A percentile compares a stretch with the other conserved stretches of the same genome.
These are phyloP conservation scores for Euclidia mi DNA, from an alignment of 2,888 invertebrate genomes.

Conservation along the genomic window DNA sequence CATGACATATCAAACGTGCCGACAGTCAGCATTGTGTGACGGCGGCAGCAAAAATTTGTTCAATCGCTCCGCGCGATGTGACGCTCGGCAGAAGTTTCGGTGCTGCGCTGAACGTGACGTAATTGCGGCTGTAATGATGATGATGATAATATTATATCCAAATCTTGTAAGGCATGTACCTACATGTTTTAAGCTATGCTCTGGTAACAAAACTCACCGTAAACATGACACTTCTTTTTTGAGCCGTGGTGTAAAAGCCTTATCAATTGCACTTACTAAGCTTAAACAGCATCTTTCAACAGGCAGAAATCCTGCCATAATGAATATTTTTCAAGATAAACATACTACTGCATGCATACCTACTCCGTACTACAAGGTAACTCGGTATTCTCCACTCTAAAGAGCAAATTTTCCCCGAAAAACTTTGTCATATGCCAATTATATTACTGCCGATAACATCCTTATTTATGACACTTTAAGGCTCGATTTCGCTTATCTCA, in stretches of 20 bases:
- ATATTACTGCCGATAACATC: slow-evolving; percentile 30
- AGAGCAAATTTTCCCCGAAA: slow-evolving; percentile 46
- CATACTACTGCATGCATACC: slow-evolving; percentile 34
- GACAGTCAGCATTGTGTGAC: too few relatives aligned
- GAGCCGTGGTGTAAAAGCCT: background rate
- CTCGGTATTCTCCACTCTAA: slow-evolving; percentile 32
- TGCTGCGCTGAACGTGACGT: too few relatives aligned
- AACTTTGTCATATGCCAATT: slow-evolving; percentile 46
- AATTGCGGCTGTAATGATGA: too few relatives aligned
- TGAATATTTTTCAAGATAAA: slow-evolving; percentile 38
- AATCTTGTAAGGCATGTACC: too few relatives aligned
- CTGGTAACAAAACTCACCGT: too few relatives aligned
- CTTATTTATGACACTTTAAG: slow-evolving; percentile 29
- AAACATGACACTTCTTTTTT: too few relatives aligned
- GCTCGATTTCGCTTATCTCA: slow-evolving; percentile 39
- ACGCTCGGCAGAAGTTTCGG: too few relatives aligned
- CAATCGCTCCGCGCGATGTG: too few relatives aligned
- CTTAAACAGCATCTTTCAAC: background rate
- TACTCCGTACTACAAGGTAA: slow-evolving; percentile 16
- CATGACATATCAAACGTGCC: too few relatives aligned
- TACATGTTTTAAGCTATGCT: too few relatives aligned
- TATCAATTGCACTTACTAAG: background rate
- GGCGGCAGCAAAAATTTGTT: too few relatives aligned
- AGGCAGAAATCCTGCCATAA: background rate
- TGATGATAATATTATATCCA: too few relatives aligned